Evolutionary conservation across 2,888 invertebrate species (phyloP), one percentile per base, ranked within the genome.

Genomic region (Napeogenes sylphis): DNA sequence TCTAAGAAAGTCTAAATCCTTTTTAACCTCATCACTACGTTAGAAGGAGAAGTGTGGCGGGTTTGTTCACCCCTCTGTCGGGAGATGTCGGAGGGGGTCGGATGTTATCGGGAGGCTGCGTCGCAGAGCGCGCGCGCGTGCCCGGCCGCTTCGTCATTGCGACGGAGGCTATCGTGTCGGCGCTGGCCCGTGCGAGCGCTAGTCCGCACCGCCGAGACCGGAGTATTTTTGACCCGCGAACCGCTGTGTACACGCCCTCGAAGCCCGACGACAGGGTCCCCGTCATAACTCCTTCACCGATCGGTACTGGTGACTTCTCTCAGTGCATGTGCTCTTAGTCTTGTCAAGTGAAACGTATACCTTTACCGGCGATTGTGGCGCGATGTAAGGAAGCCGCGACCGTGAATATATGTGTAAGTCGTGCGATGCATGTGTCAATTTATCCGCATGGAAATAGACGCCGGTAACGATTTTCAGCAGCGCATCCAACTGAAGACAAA

Each of bases 301-400:
- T 56, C 14, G n/a, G 47, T 64, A 61, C 58, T 66, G 65, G 77
- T 70, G 71, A 72, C 65, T 70, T 72, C 80, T 88, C 87, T 82
- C 92, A 93, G 88, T 93, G 93, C 83, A 85, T 90, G 83, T 92
- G 90, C 78, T 87, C 87, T 69, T 81, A 91, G 85, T 80, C 91
- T 91, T 77, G 73, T 92, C 92, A 74, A 90, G 92, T 85, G 93
- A 92, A 77, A 91, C 90, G 79, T 81, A 82, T 91, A 92, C 87
- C 94, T 94, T 75, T 94, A 92, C 76, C 95, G 94, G 78, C 95
- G 92, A 75, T 94, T 94, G 83, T 87, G 89, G 90, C 88, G 90
- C 87, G 82, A 90, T 90, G 90, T 90, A 83, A 88, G 82, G 84
- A 82, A 86, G 81, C 84, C 81, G 84, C 83, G 81, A 83, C 82